Evolutionary conservation across 2,113 vertebrate genomes (phyloP), one percentile per base, ranked within the genome.

Genomic region (Mesocricetus auratus): DNA sequence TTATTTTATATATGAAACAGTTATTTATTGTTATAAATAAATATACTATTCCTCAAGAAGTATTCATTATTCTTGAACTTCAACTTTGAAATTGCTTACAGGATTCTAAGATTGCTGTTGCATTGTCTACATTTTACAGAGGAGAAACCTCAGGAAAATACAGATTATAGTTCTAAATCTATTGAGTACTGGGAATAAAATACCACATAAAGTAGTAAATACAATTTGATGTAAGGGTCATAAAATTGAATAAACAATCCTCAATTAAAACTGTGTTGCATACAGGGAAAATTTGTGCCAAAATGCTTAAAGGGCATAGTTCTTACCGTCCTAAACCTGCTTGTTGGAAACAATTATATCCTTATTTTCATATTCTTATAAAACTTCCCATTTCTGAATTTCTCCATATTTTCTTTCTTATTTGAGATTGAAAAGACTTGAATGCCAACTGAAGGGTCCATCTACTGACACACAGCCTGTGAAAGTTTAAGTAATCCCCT

Each of bases 401-500:
- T 74, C 8, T 95, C 91, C 90, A 89, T 50, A 53, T 83, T 93
- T 96, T 45, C 22, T 97, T 50, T 83, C 22, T 42, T 82, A 56
- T 92, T 83, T 60, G 56, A 39, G 12, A 92, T 2, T 87, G 82
- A 66, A 75, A 66, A 86, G 36, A 39, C 47, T 60, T 85, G 50
- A 96, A 81, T 68, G 58, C 88, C 71, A 87, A 3, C 10, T 86
- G 21, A 73, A 53, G 39, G 64, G 15, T 1, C 39, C 50, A 36
- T 39, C 3, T 90, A 50, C 78, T 50, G 74, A 45, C n/a, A 45
- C 82, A 36, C 50, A 91, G 16, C 62, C 86, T 47, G 94, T 97
- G n/a, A 94, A 74, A 94, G 31, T 97, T 97, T 95, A 96, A 94
- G 93, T 15, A 92, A 75, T 42, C 31, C 22, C 45, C 15, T 91